Evolutionary conservation across 2,113 vertebrate genomes (phyloP), one percentile per base, ranked within the genome.

Genomic region (Phyllostomus discolor): DNA sequence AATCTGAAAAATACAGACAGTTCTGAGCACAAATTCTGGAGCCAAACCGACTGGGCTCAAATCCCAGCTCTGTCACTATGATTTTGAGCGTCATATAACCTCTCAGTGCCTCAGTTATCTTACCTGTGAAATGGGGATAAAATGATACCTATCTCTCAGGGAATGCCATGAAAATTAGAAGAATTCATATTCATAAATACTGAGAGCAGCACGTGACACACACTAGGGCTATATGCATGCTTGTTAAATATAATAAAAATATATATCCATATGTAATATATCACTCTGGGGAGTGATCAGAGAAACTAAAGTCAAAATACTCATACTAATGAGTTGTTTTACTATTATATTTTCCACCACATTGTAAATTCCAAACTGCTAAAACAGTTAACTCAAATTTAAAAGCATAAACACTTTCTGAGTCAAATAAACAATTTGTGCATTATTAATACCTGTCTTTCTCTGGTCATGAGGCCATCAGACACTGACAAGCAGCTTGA

Each of bases 1-100:
- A 95, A 78, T 10, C 17, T 86, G 81, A 96, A 95, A 97, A 85
- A 73, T 52, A 86, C 0, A 91, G 50, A 52, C 43, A 80, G 10
- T 52, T 76, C 88, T 89, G 28, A 76, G 57, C 41, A 90, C 24
- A 26, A 90, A 72, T 48, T 85, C 52, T 43, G 16, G 26, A 26
- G 43, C 6, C 33, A 88, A 89, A 96, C 7, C 64, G 41, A 91
- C 22, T 50, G 35, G 70, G 12, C 91, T 83, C 90, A 70, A 76
- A 76, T 41, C 33, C 59, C 10, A 43, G 22, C 12, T 84, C 35
- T 69, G n/a, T 33, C 35, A 59, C 85, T 24, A 10, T 72, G 62
- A 80, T 46, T 59, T 38, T 72, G 75, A 81, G 41, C 9, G 43
- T 73, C 35, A 94, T 20, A 70, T 80, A 92, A 90, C 11, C 3